A percentile compares a stretch with the other conserved stretches of the same genome.
These are phyloP conservation scores for Perizoma flavofasciatum DNA, from an alignment of 2,888 invertebrate genomes.

Conservation along the genomic window DNA sequence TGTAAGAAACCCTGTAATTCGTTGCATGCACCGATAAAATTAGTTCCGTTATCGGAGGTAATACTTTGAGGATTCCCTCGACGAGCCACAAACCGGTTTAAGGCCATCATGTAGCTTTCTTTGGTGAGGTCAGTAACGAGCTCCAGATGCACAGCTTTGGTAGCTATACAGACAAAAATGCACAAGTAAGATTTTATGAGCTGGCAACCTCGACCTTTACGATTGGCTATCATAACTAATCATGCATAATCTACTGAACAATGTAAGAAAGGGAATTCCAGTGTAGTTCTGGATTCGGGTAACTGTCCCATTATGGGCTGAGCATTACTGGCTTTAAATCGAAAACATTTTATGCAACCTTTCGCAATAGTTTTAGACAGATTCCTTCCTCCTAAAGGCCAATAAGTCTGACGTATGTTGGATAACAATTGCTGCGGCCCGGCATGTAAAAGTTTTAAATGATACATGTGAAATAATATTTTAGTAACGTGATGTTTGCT, in stretches of 20 bases:
- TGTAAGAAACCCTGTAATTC: constrained; percentile 6
- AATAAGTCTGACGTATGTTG: constrained; percentile 13
- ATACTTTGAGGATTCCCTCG: constrained; percentile 19
- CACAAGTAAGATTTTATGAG: constrained; percentile 36
- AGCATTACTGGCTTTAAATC: too few species aligned
- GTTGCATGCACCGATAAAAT: constrained; percentile 17
- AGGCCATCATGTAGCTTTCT: constrained; percentile 30
- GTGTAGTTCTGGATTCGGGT: too few species aligned
- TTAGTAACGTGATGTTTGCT: neutral
- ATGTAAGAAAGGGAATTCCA: too few species aligned
- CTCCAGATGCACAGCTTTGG: constrained; percentile 32
- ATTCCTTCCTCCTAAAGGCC: constrained; percentile 6
- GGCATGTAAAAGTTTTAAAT: constrained; percentile 16
- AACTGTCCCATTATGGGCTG: too few species aligned
- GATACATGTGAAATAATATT: constrained; percentile 17
- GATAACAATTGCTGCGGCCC: constrained; percentile 17
- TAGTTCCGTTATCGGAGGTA: constrained; percentile 22
- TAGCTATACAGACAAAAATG: constrained; percentile 37
- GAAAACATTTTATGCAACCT: constrained; percentile 28
- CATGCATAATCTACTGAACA: too few species aligned
- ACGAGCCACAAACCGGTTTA: constrained; percentile 30
- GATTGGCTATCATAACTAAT: neutral
- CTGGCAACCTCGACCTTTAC: constrained; percentile 34
- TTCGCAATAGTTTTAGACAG: constrained; percentile 24
- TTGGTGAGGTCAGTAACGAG: constrained; percentile 35